Conservation (phyloP, 2,888 invertebrate species). For the Silvanus unidentatus region DNA sequence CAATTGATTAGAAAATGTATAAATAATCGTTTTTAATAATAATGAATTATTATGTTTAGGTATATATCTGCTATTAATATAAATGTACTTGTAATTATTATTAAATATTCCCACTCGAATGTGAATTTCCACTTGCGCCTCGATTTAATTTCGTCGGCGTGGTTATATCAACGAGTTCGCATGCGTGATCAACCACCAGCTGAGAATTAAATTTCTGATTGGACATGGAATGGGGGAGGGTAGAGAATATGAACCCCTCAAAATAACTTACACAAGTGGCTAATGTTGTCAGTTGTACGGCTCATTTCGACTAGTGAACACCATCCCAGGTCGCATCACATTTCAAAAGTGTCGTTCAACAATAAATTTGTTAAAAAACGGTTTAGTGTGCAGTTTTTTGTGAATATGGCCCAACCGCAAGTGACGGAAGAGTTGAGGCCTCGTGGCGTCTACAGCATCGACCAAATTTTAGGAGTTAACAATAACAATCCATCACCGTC, state of each 20-base stretch:
- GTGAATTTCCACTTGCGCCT: no score
- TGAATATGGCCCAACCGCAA: slow-evolving; percentile 28
- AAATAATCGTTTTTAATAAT: no score
- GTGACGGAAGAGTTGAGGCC: slow-evolving; percentile 36
- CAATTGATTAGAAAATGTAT: no score
- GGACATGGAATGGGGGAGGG: slow-evolving; percentile 30
- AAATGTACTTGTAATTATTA: slow-evolving; percentile 3
- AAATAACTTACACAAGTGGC: slow-evolving; percentile 29
- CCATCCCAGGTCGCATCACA: no score
- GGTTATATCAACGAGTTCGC: slow-evolving; percentile 30
- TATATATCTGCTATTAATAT: neutral
- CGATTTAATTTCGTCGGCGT: slow-evolving; percentile 31
- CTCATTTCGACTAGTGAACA: neutral
- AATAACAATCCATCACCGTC: slow-evolving; percentile 22
- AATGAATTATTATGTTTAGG: no score
- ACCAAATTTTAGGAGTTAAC: slow-evolving; percentile 44
- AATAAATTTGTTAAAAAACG: neutral
- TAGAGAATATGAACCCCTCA: slow-evolving; percentile 22
- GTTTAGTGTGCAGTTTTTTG: no score
- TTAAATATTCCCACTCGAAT: no score
- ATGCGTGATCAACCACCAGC: slow-evolving; percentile 24
- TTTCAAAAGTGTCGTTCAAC: neutral
- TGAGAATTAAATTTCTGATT: slow-evolving; percentile 24
- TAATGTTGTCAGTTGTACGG: slow-evolving; percentile 9
- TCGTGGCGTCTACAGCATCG: slow-evolving; percentile 45